Base-by-base conservation (phyloP, 2,888 invertebrate species). In the Dynastes hyllus region DNA sequence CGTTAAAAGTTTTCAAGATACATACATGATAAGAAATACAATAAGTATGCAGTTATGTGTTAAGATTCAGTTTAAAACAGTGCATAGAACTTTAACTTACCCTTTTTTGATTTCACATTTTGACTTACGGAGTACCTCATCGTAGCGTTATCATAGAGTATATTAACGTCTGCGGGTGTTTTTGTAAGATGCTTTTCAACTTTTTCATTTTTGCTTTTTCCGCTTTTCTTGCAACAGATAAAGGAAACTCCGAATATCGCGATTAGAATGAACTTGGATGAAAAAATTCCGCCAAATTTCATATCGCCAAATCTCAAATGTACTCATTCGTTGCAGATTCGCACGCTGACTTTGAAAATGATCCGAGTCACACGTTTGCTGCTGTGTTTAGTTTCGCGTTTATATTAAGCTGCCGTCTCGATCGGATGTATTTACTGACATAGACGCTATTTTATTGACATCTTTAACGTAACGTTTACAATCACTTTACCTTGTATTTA, bases 41-140 rank as follows among this genome's bases (percentile, higher is more conserved):
- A 5, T 37, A 37, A 37, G 11, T 45, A 45, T 8, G 11, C 8
- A 37, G 4, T 37, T 37, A 37, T 6, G 3, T 37, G 11, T 45
- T 8, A 2, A 11, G 22, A 22, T 22, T 22, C 22, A 22, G 22
- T 22, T 22, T 2, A 11, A 45, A 6, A 45, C 0, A 40, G 40
- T 6, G 5, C 8, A 8, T 45, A 45, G 45, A 45, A 45, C 8
- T 40, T 45, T 16, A 27, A 22, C 50, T 53, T 55, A 78, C 78
- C 78, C 65, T 78, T 78, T 16, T 75, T 78, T 11, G 78, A 66
- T 37, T 78, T 78, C 9, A 78, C 78, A 11, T 53, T 63, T 55
- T 78, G 78, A 73, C 70, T 78, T 4, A 78, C 75, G 27, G 22
- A 51, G 6, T 73, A 11, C 27, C 65, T 73, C 16, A 37, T 5